Evolutionary conservation across 2,888 invertebrate genomes (phyloP), one percentile per base, ranked within the genome.

Genomic region (Ennomos erosarius): DNA sequence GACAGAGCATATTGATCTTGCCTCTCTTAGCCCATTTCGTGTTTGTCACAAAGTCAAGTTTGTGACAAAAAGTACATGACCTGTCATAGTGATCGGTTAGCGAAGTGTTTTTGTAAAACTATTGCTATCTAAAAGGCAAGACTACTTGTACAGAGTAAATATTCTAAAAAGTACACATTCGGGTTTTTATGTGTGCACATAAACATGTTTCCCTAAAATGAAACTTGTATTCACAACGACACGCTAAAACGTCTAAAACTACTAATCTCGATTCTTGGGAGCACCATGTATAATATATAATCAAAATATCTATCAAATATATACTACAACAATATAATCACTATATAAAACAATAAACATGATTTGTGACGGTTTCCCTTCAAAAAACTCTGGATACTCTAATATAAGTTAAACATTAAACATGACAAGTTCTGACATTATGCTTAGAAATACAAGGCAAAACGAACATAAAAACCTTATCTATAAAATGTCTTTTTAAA

Each of bases 261-360:
- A 75, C 48, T 75, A 79, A 76, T 78, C 74, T 77, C 75, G 59
- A 69, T 68, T 62, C 34, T 50, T 55, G 62, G 62, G 74, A 78
- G 76, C 79, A 79, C 77, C 77, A 69, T 64, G 10, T 26, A 10
- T 8, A 16, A 5, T 55, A 10, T 62, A 68, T 59, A 69, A 61
- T 45, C 66, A 73, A 68, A 71, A 55, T 16, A 49, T 54, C 35
- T 59, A 56, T 60, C 55, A 64, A 67, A 62, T 60, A 59, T 55
- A 70, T 65, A 67, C 58, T 59, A 73, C 46, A 65, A 55, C 26
- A 46, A 39, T 48, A 47, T 38, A 58, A 49, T 44, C 49, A 12
- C 46, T n/a, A n/a, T n/a, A n/a, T 34, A 34, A 36, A 36, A 51
- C 10, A 10, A 12, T 50, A 48, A 52, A n/a, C 42, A 10, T 48